A percentile compares a stretch with the other conserved stretches of the same genome.
phyloP scores from a whole-genome alignment of 2,113 vertebrate species.

The Bubo scandiacus region DNA sequence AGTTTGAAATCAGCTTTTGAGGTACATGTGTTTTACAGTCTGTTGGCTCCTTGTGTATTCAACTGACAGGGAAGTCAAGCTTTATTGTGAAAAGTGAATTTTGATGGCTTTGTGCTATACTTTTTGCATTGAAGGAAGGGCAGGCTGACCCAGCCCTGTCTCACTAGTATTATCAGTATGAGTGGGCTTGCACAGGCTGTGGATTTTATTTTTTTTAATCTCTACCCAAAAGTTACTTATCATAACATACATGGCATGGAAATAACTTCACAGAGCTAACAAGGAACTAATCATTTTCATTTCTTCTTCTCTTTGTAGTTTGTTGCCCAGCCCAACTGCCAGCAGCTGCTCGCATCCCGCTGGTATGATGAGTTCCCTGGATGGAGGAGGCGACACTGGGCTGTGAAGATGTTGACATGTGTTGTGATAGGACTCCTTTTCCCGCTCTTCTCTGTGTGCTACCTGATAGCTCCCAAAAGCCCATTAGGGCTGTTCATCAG shows the following conservation, averaged over 20 bases:
- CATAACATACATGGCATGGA: background rate
- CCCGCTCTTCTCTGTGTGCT: constrained; percentile 89
- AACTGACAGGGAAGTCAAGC: rapidly evolving
- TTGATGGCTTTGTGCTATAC: background rate
- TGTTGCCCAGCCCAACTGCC: constrained; percentile 97
- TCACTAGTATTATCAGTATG: background rate
- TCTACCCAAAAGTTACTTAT: background rate
- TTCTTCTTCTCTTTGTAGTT: constrained; percentile 78
- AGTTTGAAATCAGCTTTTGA: background rate
- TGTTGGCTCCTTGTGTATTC: background rate
- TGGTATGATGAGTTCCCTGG: constrained; percentile 97
- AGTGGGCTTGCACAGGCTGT: background rate
- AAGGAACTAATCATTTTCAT: background rate
- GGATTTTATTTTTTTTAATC: background rate
- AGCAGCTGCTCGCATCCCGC: constrained; percentile 94
- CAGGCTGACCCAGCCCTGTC: background rate
- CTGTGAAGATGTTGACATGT: constrained; percentile 90
- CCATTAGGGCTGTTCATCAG: constrained; percentile 91
- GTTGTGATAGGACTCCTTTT: constrained; percentile 93
- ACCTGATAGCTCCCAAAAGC: constrained; percentile 93
- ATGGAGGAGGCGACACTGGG: constrained; percentile 97
- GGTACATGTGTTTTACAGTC: background rate
- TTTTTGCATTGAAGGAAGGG: background rate
- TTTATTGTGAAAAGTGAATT: background rate
- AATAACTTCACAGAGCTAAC: background rate